A percentile compares a stretch with the other conserved stretches of the same genome.
These are phyloP conservation scores for Hipposideros armiger DNA, from an alignment of 2,113 vertebrate genomes.

Conservation along the genomic window DNA sequence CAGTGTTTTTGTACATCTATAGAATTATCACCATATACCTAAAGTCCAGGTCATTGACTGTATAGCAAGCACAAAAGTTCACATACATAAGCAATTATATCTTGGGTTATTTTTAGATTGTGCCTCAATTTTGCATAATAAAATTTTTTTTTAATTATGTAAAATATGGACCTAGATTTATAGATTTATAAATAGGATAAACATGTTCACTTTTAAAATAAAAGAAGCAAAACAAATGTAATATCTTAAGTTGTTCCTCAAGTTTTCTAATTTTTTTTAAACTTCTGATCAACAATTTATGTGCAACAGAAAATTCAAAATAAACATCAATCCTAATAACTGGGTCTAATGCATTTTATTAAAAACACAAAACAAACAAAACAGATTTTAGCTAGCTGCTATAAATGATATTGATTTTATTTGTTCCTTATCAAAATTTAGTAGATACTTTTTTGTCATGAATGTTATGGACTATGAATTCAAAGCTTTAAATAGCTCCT, in stretches of 20 bases:
- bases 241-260: not conserved
- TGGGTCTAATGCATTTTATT: conserved; percentile 3
- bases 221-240: not conserved
- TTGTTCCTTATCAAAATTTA: not conserved
- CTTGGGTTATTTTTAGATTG: not conserved
- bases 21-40: not conserved
- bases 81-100: not conserved
- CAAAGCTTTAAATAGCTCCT: not conserved
- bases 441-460: not conserved
- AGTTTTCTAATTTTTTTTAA: not conserved
- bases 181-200: not conserved
- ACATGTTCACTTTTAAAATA: not conserved
- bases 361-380: conserved; percentile 57
- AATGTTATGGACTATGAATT: not conserved
- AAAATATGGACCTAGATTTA: not conserved
- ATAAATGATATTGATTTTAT: not conserved
- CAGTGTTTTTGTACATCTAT: not conserved
- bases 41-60: not conserved
- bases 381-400: not conserved
- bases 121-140: conserved; percentile 43
- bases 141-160: not conserved
- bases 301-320: not conserved
- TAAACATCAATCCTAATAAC: conserved; percentile 1
- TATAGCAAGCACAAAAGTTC: not conserved
- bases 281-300: not conserved